Evolutionary conservation across 2,888 invertebrate species (phyloP), one percentile per base, ranked within the genome.

Genomic region (Ophion costatus): DNA sequence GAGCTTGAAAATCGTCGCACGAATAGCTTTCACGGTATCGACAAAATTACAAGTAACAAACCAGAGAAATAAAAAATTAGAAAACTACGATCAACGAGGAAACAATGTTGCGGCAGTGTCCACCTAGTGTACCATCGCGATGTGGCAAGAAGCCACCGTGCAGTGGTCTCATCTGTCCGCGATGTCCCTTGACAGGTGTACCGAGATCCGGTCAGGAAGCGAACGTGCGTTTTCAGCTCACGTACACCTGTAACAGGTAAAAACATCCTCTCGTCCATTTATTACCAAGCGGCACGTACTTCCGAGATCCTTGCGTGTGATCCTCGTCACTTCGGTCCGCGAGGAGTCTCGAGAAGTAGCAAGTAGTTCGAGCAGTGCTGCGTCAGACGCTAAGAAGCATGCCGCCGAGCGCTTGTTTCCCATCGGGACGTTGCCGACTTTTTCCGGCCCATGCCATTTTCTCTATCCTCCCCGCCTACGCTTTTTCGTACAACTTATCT

Each of bases 191-290:
- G 78, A 83, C 85, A 63, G 80, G 78, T 76, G 81, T 84, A 77
- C 29, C 86, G 61, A 80, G 77, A 74, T 84, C 75, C 20, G 89
- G 87, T 73, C 77, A 86, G 42, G 85, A 38, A 24, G 67, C 89
- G 14, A 66, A 80, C 56, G 89, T 91, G 83, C 87, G 85, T 66
- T 90, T 88, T 83, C 89, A 90, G 76, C 84, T 89, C 77, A 89
- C 89, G 59, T 90, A 88, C 81, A 87, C 88, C n/a, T 87, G 90
- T 83, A 85, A 91, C 83, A 89, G 90, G 90, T 91, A 89, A 24
- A 71, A 78, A 66, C n/a, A 66, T 33, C 9, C 11, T 3, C 42
- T 74, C 33, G 14, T 22, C 57, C 67, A 79, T 83, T 74, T 71
- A 71, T 71, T 64, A 83, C 75, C 61, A 17, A 64, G 78, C 63